Conservation (phyloP, 2,888 invertebrate genomes). For the Nomada lathburiana region DNA sequence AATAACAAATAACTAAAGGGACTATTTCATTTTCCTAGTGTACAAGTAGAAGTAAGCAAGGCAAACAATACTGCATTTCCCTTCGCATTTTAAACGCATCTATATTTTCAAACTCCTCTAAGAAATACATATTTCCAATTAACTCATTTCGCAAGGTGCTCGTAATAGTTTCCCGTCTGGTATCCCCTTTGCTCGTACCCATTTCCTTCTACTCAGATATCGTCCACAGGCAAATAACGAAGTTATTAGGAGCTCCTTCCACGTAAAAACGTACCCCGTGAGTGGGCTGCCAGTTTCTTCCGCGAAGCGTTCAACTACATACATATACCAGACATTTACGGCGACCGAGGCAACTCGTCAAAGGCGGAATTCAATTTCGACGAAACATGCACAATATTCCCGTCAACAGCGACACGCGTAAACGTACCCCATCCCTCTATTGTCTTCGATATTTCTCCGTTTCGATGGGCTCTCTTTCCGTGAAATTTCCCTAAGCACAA, state of each 20-base stretch:
- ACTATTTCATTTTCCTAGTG: background rate
- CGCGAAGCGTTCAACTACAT: background rate
- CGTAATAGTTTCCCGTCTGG: slow-evolving; percentile 35
- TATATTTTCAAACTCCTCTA: slow-evolving; percentile 16
- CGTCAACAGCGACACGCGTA: background rate
- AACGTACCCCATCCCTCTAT: background rate
- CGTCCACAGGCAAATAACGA: slow-evolving; percentile 34
- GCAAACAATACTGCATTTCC: background rate
- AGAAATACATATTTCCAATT: slow-evolving; percentile 24
- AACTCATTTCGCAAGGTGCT: slow-evolving; percentile 39
- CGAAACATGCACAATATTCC: slow-evolving; percentile 20
- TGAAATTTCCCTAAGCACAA: background rate
- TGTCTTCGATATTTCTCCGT: background rate
- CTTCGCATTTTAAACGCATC: background rate
- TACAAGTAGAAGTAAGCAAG: slow-evolving; percentile 5
- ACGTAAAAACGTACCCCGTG: slow-evolving; percentile 20
- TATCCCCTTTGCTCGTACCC: background rate
- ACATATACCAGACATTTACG: slow-evolving; percentile 13
- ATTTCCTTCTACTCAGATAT: slow-evolving; percentile 38
- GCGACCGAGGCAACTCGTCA: slow-evolving; percentile 21
- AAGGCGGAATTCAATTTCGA: slow-evolving; percentile 29
- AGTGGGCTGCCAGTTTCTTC: background rate
- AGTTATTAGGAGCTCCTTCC: slow-evolving; percentile 35
- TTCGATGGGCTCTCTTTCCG: slow-evolving; percentile 3
- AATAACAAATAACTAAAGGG: background rate